A percentile compares a stretch with the other conserved stretches of the same genome.
These are phyloP conservation scores for Anthopleura sola DNA, from an alignment of 64 coral and sea anemone genomes.

Conservation along the genomic window DNA sequence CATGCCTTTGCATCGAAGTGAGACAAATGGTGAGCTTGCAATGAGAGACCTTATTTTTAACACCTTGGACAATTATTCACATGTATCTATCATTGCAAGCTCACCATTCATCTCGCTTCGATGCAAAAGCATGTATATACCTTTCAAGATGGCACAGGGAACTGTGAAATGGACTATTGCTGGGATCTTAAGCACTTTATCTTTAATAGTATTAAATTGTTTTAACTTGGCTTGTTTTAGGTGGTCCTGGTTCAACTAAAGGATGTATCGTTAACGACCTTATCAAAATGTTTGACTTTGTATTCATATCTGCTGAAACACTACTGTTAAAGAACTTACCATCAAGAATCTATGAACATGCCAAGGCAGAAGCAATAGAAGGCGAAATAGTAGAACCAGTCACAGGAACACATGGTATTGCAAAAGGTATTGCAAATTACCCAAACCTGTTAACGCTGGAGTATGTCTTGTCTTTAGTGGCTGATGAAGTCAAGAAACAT, in stretches of 20 bases:
- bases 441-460: constrained; percentile 62
- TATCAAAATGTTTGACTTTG: constrained; percentile 78
- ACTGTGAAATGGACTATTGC: too few species aligned
- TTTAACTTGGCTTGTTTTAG: constrained; percentile 44
- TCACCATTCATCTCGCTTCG: too few species aligned
- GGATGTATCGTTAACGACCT: constrained; percentile 84
- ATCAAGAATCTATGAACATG: constrained; percentile 16
- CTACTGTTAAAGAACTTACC: constrained; percentile 76
- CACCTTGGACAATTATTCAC: too few species aligned
- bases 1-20: too few species aligned
- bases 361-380: background rate
- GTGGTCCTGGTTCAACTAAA: constrained; percentile 92
- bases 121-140: too few species aligned
- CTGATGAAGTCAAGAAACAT: constrained; percentile 55
- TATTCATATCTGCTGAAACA: constrained; percentile 89
- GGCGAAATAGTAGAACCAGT: constrained; percentile 31
- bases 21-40: too few species aligned
- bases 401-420: constrained; percentile 56
- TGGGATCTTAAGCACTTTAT: too few species aligned
- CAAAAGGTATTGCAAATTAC: constrained; percentile 40
- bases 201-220: background rate
- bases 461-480: constrained; percentile 67
- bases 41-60: too few species aligned
- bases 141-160: too few species aligned
- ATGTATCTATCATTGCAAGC: too few species aligned